Evolutionary conservation across 2,888 invertebrate species (phyloP), one percentile per base, ranked within the genome.

Genomic region (Danaus chrysippus): DNA sequence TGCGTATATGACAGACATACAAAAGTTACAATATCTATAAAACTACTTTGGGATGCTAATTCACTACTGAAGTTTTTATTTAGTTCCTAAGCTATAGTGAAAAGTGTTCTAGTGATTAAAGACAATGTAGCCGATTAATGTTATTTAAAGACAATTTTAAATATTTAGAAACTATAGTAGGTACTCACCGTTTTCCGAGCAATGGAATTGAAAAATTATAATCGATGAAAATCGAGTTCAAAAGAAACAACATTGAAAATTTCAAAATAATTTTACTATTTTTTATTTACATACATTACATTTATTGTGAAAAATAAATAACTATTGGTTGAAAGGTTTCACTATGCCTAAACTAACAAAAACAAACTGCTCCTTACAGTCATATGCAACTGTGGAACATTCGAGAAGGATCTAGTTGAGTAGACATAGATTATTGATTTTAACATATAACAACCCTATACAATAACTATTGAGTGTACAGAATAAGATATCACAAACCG

Each of bases 401-500:
- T 34, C 23, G 2, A 5, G 23, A 34, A 34, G 23, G 23, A 34
- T 34, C 23, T 34, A 34, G 23, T 34, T 34, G 23, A 34, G 23
- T 34, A 34, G 23, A 34, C 23, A 34, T 34, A 34, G 23, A 9
- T 13, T 13, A 46, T 15, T 12, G 13, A 46, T 15, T 46, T 12
- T 15, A 12, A 15, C 13, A 10, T 17, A 49, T 15, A 17, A 49
- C 17, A 46, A 15, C 6, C 3, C 17, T 17, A 34, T 34, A 34
- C 2, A 49, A 17, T 49, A 54, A 42, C 63, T 53, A 42, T 17
- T 61, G 41, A 60, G 44, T 42, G 54, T 59, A 65, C 58, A 66
- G 65, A 56, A 62, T 17, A 42, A 42, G 55, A 60, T 57, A 58
- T 59, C 56, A 67, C 66, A 74, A 72, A 75, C 70, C 62, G 76